Evolutionary conservation across 1,140 invertebrate genomes (phyloP).

Genomic region (Zaprionus gabonicus): DNA sequence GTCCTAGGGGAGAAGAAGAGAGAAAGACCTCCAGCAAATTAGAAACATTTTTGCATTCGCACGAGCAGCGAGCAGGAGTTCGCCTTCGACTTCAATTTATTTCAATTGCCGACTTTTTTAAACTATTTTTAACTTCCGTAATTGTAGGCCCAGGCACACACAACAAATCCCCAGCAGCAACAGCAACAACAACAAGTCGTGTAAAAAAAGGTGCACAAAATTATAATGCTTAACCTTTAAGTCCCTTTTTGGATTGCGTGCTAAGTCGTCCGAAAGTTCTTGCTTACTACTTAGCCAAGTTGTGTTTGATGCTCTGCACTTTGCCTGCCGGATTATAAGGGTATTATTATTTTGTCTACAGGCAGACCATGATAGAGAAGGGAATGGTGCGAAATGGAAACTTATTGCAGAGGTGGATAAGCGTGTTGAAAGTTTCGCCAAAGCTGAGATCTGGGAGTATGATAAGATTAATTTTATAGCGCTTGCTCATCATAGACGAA

Average conservation of each 20-base stretch:
- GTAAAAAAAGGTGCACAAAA: slow-evolving; percentile 68
- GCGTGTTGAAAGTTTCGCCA: not conserved
- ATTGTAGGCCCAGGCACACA: slow-evolving; percentile 30
- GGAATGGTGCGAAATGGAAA: not conserved
- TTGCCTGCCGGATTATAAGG: slow-evolving; percentile 44
- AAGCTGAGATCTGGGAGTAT: not conserved
- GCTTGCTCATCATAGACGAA: not conserved
- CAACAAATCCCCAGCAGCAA: slow-evolving; percentile 10
- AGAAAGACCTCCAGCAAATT: slow-evolving; percentile 28
- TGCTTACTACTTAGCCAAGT: slow-evolving; percentile 63
- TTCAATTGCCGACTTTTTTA: slow-evolving; percentile 67
- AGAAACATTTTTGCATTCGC: slow-evolving; percentile 60
- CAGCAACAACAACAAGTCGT: not conserved
- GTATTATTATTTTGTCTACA: slow-evolving; percentile 71
- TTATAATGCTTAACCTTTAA: slow-evolving; percentile 83
- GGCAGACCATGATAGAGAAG: slow-evolving; percentile 32
- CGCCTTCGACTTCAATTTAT: slow-evolving; percentile 63
- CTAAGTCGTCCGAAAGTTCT: slow-evolving; percentile 68
- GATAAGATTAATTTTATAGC: slow-evolving; percentile 5
- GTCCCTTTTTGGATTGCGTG: slow-evolving; percentile 72
- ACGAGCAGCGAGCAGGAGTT: not conserved
- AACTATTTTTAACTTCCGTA: slow-evolving; percentile 73
- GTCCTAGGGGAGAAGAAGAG: not conserved
- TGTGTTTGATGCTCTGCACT: slow-evolving; percentile 52
- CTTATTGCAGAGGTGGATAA: not conserved